Conservation (phyloP, 1,140 invertebrate genomes). For the Musca domestica region DNA sequence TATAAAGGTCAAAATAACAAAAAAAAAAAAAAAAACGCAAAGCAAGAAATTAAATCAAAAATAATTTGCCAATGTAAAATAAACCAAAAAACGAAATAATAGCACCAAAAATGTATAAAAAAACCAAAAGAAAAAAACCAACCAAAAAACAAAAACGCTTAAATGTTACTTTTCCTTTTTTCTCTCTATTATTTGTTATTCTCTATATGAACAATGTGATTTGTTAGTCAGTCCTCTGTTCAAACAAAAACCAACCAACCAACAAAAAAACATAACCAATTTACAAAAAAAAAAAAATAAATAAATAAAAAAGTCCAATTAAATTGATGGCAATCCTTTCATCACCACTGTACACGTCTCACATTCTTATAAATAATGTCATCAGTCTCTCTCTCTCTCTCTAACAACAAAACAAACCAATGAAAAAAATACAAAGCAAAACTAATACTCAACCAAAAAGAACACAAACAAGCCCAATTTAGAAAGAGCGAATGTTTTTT, state of each 20-base stretch:
- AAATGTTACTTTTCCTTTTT: constrained; percentile 17
- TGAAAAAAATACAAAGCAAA: too few relatives aligned
- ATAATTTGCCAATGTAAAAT: constrained; percentile 3
- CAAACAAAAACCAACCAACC: background rate
- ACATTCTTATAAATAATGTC: too few relatives aligned
- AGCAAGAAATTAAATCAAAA: background rate
- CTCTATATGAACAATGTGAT: constrained; percentile 5
- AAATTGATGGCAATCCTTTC: too few relatives aligned
- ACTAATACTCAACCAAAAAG: too few relatives aligned
- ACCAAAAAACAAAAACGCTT: constrained; percentile 3
- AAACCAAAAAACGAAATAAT: background rate
- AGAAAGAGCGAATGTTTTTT: too few relatives aligned
- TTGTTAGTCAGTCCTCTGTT: background rate
- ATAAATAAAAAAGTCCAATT: background rate
- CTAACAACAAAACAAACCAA: too few relatives aligned
- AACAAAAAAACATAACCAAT: background rate
- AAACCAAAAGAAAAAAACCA: too few relatives aligned
- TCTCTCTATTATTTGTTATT: background rate
- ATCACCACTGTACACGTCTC: too few relatives aligned
- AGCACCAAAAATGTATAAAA: background rate
- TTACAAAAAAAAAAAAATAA: background rate
- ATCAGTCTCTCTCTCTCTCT: too few relatives aligned
- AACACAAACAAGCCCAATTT: too few relatives aligned
- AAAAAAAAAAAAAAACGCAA: background rate
- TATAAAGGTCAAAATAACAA: background rate